These are phyloP conservation scores for Mormyrus iriodes DNA, from an alignment of 2,113 vertebrate genomes.

Conservation along the genomic window DNA sequence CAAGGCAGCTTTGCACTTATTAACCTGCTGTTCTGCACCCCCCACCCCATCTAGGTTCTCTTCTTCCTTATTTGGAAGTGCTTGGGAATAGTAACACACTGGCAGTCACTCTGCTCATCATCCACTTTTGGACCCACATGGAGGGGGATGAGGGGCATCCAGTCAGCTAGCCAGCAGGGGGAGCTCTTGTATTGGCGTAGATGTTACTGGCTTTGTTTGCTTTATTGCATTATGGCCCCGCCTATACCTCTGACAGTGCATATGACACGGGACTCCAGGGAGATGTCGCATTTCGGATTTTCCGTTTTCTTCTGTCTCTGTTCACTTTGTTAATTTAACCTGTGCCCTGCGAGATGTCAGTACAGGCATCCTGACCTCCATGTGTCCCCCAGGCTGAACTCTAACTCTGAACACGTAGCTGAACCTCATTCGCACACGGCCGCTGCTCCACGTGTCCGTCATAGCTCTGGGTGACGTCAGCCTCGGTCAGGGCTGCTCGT, in stretches of 20 bases:
- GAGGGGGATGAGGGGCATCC: not conserved
- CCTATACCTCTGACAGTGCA: not conserved
- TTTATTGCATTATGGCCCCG: not conserved
- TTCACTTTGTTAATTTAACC: not conserved
- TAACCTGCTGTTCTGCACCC: not conserved
- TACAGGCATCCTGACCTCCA: not conserved
- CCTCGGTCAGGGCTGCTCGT: not conserved
- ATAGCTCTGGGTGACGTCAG: not conserved
- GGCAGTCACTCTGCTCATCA: not conserved
- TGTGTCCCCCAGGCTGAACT: not conserved
- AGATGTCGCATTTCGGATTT: not conserved
- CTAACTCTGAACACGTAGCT: not conserved
- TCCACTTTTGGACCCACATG: not conserved
- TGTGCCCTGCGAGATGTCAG: not conserved
- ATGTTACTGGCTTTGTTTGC: not conserved
- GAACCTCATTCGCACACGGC: not conserved
- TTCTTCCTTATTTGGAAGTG: not conserved
- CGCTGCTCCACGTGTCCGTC: not conserved
- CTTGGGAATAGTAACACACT: not conserved
- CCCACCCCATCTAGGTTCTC: not conserved
- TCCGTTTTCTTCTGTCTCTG: not conserved
- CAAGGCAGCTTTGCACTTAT: constrained; percentile 27
- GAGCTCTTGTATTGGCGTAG: not conserved
- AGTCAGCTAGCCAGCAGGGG: not conserved
- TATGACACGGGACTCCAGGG: not conserved